Base-by-base conservation (phyloP, 2,113 vertebrate genomes). In the Loxodonta africana region DNA sequence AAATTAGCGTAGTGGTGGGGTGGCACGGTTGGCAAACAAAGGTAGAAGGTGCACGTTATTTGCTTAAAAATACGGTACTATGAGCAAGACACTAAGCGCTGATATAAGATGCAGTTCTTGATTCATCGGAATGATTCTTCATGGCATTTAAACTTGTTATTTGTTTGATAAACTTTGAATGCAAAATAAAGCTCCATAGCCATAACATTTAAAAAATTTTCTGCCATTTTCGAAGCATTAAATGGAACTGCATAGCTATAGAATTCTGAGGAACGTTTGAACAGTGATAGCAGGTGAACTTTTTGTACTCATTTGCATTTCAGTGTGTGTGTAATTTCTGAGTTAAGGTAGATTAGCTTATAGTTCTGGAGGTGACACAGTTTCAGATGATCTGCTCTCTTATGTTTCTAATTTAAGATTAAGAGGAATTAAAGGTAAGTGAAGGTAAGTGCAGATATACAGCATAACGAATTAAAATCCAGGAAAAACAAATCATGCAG, bases 381-480 rank as follows among this genome's bases (percentile, higher is more conserved):
- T 94, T 67, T 97, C 90, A 93, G 97, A 95, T 98, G 95, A 88
- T 97, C 97, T 97, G 93, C 93, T 97, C 20, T 97, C 77, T 97
- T 96, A 92, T 69, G 85, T 96, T 95, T 96, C 89, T 97, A 97
- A 97, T 91, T 98, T 97, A 97, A 98, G 95, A 98, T 96, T 97
- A 97, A 96, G 98, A 98, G 97, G 95, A 95, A 26, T 96, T 95
- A 74, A 95, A 98, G 97, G 97, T 98, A 98, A 98, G 96, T 74
- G 48, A 97, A 99, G 98, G 99, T 99, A 99, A 99, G 98, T 99
- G 91, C 92, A 97, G 95, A 97, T 78, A 57, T 74, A 77, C 30
- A 88, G 76, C 84, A 84, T 85, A 93, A 95, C 18, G 23, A 21
- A 65, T 67, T 78, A 69, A 82, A 37, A 44, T 83, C 23, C 74